A percentile compares a stretch with the other conserved stretches of the same genome.
These are phyloP conservation scores for Diaprepes abbreviatus DNA, from an alignment of 2,888 invertebrate species.

Conservation along the genomic window DNA sequence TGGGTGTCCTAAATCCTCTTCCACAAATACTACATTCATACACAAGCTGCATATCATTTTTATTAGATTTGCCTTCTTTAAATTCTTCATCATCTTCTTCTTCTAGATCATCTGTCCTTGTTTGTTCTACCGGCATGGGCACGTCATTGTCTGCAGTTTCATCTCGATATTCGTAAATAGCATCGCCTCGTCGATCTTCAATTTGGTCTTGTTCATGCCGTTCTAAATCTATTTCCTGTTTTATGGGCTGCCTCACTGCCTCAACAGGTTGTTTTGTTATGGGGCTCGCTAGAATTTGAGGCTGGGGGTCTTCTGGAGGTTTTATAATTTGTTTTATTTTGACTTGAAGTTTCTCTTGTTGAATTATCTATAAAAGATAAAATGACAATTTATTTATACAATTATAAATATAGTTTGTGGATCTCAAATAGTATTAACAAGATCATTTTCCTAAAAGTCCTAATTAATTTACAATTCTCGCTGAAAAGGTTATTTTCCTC, in stretches of 20 bases:
- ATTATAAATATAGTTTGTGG: too few species aligned
- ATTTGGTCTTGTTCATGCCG: not conserved
- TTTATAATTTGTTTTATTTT: slow-evolving; percentile 12
- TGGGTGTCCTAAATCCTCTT: slow-evolving; percentile 60
- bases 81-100: slow-evolving; percentile 25
- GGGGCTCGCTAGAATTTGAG: not conserved
- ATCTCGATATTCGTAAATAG: slow-evolving; percentile 7
- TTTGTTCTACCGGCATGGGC: not conserved
- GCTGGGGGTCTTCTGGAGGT: not conserved
- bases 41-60: slow-evolving; percentile 41
- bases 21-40: slow-evolving; percentile 60
- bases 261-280: not conserved
- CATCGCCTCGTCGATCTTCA: not conserved
- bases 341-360: slow-evolving; percentile 16
- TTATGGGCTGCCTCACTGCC: not conserved
- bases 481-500: too few species aligned
- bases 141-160: not conserved
- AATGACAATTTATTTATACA: not conserved
- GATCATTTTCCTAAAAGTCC: too few species aligned
- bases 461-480: too few species aligned
- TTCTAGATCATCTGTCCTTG: slow-evolving; percentile 4
- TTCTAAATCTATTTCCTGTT: slow-evolving; percentile 21
- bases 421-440: too few species aligned
- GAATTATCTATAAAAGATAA: not conserved
- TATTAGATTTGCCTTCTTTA: slow-evolving; percentile 40